phyloP scores from a whole-genome alignment of 2,113 vertebrate genomes.

The Tenrec ecaudatus region DNA sequence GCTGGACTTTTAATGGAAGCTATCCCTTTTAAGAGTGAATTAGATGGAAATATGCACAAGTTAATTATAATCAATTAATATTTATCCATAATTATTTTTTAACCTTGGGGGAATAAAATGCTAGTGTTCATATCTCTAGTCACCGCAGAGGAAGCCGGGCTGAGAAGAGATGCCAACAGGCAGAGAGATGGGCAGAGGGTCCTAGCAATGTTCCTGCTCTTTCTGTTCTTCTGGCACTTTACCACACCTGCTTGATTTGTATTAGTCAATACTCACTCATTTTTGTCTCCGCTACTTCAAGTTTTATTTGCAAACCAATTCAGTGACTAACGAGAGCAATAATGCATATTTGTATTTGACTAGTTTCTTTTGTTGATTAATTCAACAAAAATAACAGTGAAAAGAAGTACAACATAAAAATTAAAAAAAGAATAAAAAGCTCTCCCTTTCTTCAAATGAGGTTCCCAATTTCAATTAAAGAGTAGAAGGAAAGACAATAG shows the following conservation, averaged over 20 bases:
- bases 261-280: no score
- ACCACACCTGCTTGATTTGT: no score
- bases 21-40: neutral
- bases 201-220: accelerated
- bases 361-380: neutral
- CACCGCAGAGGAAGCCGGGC: neutral
- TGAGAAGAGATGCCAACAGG: neutral
- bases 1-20: neutral
- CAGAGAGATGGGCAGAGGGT: neutral
- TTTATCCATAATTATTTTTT: neutral
- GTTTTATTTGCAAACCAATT: neutral
- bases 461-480: neutral
- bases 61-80: neutral
- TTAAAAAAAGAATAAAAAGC: neutral
- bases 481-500: neutral
- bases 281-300: neutral
- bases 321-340: neutral
- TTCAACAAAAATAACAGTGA: neutral
- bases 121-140: neutral
- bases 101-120: neutral
- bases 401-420: neutral
- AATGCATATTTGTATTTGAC: neutral
- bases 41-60: neutral
- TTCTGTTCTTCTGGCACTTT: neutral
- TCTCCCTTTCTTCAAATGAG: neutral